Conservation (phyloP, 2,113 vertebrate genomes). For the Carollia perspicillata region DNA sequence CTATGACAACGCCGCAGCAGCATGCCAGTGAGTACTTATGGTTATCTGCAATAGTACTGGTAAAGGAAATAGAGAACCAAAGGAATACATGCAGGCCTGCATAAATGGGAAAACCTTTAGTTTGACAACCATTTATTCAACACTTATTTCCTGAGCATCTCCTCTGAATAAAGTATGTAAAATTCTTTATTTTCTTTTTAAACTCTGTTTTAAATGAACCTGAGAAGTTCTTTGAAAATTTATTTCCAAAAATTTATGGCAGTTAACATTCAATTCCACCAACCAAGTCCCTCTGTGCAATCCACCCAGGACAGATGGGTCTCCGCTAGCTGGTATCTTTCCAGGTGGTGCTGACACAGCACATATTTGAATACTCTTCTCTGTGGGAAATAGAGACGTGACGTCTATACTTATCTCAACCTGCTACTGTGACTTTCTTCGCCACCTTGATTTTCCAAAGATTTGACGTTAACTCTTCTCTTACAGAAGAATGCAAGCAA, state of each 20-base stretch:
- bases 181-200: background rate
- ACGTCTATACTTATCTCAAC: constrained; percentile 34
- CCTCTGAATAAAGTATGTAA: constrained; percentile 4
- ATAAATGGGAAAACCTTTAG: constrained; percentile 29
- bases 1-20: background rate
- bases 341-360: constrained; percentile 49
- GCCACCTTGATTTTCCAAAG: background rate
- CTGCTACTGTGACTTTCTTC: constrained; percentile 18
- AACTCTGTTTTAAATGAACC: background rate
- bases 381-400: constrained; percentile 50
- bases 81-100: background rate
- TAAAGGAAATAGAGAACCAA: constrained; percentile 31
- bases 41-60: background rate
- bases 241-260: background rate
- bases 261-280: background rate
- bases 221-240: constrained; percentile 1
- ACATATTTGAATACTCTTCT: constrained; percentile 52
- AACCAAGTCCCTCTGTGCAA: background rate
- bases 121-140: constrained; percentile 34
- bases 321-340: constrained; percentile 9
- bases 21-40: background rate
- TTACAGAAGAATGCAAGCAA: constrained; percentile 42
- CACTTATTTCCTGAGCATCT: background rate
- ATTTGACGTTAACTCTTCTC: constrained; percentile 5
- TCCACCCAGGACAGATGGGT: background rate